phyloP scores from a whole-genome alignment of 2,113 vertebrate species.

The Rafetus swinhoei region DNA sequence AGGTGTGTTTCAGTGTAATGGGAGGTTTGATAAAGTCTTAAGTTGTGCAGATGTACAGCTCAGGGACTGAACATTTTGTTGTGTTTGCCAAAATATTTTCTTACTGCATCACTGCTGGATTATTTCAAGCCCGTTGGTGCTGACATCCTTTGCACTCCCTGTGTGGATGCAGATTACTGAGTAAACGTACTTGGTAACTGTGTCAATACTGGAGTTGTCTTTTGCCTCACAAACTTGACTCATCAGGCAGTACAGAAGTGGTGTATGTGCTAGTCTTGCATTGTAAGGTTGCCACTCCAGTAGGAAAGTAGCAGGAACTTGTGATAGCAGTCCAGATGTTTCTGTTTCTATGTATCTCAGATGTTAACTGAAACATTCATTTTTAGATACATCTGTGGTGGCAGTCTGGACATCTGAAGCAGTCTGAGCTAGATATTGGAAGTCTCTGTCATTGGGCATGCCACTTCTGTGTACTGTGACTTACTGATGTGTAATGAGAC shows the following conservation, averaged over 20 bases:
- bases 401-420: background rate
- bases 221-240: rapidly evolving
- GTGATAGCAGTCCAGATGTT: rapidly evolving
- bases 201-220: rapidly evolving
- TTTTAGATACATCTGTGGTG: background rate
- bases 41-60: rapidly evolving
- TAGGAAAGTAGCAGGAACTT: rapidly evolving
- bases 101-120: background rate
- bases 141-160: background rate
- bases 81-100: rapidly evolving
- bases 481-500: background rate
- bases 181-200: background rate
- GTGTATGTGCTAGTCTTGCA: background rate
- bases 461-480: rapidly evolving
- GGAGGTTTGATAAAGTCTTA: rapidly evolving
- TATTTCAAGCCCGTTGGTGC: background rate
- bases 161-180: background rate
- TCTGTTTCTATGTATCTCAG: background rate
- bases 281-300: rapidly evolving
- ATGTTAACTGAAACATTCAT: background rate
- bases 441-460: background rate
- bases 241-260: rapidly evolving
- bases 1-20: background rate
- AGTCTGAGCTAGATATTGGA: background rate
- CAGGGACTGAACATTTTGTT: rapidly evolving